These are phyloP conservation scores for Aphaenogaster ashmeadi DNA, from an alignment of 1,140 invertebrate genomes.

Conservation along the genomic window DNA sequence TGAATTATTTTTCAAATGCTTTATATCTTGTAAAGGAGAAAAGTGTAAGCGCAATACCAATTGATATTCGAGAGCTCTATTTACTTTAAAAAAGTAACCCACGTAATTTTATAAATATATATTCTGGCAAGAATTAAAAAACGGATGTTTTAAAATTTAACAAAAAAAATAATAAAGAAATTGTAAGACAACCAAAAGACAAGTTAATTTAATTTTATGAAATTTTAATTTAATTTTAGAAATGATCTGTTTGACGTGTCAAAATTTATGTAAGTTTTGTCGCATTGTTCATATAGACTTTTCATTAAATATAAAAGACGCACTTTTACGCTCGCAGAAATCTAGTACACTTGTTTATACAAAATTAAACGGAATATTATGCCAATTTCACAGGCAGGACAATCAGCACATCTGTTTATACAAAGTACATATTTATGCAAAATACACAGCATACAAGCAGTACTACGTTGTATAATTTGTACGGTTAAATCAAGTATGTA, in stretches of 20 bases:
- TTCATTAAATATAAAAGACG: neutral
- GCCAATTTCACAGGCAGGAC: neutral
- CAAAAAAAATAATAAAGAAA: neutral
- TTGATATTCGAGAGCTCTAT: neutral
- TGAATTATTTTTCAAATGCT: neutral
- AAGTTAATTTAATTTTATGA: neutral
- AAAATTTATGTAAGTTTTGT: neutral
- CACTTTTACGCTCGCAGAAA: neutral
- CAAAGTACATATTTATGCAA: neutral
- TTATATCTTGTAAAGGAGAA: neutral
- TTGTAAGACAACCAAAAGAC: neutral
- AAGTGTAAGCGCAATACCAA: neutral
- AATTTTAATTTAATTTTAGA: neutral
- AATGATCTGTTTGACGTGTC: neutral
- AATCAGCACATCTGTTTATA: neutral
- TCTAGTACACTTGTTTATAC: constrained; percentile 1
- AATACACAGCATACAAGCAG: neutral
- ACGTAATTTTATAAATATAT: neutral
- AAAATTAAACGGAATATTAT: neutral
- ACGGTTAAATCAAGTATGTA: neutral
- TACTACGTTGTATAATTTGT: constrained; percentile 2
- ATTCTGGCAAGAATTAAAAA: neutral
- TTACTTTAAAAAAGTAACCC: neutral
- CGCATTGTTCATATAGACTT: neutral
- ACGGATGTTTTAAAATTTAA: neutral